Conservation (phyloP, 1,140 invertebrate genomes). For the Bradysia coprophila region DNA sequence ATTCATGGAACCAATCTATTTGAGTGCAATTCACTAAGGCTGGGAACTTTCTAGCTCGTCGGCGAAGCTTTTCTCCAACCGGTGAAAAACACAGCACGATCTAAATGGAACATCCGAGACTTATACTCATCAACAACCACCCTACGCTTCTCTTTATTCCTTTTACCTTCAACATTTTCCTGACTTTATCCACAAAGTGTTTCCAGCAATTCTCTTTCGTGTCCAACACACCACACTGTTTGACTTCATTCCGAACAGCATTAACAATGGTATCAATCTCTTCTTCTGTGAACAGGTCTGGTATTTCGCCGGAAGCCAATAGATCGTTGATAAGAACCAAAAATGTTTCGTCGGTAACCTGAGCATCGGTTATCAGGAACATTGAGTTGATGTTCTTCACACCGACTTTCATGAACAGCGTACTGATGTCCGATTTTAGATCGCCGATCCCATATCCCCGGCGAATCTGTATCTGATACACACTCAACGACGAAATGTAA, state of each 20-base stretch:
- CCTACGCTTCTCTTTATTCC: too few species aligned
- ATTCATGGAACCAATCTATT: constrained; percentile 94
- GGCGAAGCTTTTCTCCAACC: constrained; percentile 65
- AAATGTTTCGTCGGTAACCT: constrained; percentile 79
- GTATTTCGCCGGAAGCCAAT: constrained; percentile 83
- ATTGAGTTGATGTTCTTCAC: constrained; percentile 72
- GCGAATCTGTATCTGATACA: constrained; percentile 77
- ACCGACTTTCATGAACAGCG: constrained; percentile 73
- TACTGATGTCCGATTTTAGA: constrained; percentile 62
- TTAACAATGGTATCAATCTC: constrained; percentile 78
- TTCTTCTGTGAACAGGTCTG: constrained; percentile 78
- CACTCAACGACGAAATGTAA: constrained; percentile 75
- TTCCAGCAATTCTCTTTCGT: constrained; percentile 89
- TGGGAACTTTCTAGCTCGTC: constrained; percentile 80
- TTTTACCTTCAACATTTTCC: constrained; percentile 44
- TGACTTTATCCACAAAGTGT: constrained; percentile 83
- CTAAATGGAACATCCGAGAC: constrained; percentile 10
- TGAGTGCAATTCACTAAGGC: constrained; percentile 84
- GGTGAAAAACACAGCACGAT: constrained; percentile 85
- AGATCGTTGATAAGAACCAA: constrained; percentile 87
- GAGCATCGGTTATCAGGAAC: constrained; percentile 87
- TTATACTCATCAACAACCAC: too few species aligned
- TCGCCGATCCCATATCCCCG: constrained; percentile 77
- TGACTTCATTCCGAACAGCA: constrained; percentile 64
- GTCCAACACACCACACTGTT: constrained; percentile 52